Percentiles rank a stretch among this genome's conserved stretches.
Conservation (phyloP, 2,888 invertebrate species). For the Glaucopsyche alexis region DNA sequence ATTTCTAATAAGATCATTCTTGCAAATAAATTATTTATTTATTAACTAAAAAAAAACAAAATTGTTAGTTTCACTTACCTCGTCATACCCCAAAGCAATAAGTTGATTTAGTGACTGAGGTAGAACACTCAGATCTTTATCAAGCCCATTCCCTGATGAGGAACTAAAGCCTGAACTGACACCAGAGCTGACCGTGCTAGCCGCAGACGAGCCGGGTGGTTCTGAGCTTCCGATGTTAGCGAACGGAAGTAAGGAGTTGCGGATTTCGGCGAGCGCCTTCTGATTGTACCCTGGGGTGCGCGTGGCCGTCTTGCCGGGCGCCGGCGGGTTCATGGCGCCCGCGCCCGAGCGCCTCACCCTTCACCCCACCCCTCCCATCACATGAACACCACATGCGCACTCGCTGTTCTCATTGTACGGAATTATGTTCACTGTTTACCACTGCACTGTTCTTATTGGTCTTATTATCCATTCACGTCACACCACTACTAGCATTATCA, state of each 20-base stretch:
- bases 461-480: constrained; percentile 33
- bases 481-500: constrained; percentile 38
- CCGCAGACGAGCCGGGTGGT: constrained; percentile 86
- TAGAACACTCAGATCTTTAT: constrained; percentile 83
- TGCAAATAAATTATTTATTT: no score
- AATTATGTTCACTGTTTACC: constrained; percentile 35
- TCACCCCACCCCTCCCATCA: constrained; percentile 79
- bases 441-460: constrained; percentile 31
- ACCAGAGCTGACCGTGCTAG: constrained; percentile 84
- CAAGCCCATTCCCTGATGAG: constrained; percentile 77
- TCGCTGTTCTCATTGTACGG: constrained; percentile 50
- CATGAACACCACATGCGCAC: constrained; percentile 59
- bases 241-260: constrained; percentile 90
- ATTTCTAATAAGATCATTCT: background rate
- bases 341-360: constrained; percentile 75
- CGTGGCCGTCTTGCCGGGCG: constrained; percentile 82
- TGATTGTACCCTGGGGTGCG: constrained; percentile 90
- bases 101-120: constrained; percentile 84
- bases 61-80: constrained; percentile 72
- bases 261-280: constrained; percentile 92
- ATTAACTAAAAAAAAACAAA: no score
- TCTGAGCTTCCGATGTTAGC: constrained; percentile 83
- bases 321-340: constrained; percentile 83
- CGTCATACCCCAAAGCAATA: constrained; percentile 86
- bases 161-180: constrained; percentile 82